Conservation (phyloP, 1,140 invertebrate genomes). For the Limonius californicus region DNA sequence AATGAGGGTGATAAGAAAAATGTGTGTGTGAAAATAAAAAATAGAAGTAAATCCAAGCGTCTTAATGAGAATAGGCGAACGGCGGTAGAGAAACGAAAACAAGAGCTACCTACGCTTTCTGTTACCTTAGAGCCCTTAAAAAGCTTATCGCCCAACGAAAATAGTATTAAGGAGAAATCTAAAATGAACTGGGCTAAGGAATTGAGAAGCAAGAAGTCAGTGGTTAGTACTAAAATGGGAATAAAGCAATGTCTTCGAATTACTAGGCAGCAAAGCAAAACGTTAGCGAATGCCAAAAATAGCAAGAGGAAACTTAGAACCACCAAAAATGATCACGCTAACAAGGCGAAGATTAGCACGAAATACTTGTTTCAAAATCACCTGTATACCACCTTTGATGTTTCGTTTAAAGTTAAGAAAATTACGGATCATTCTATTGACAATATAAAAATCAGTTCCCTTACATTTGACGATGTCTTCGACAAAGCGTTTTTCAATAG, state of each 20-base stretch:
- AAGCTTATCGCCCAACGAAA: too few relatives aligned
- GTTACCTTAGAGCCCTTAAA: too few relatives aligned
- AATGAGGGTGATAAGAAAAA: too few relatives aligned
- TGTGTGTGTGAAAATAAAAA: not conserved
- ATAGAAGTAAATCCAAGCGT: not conserved
- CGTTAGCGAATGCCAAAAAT: conserved; percentile 1
- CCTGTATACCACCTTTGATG: conserved; percentile 43
- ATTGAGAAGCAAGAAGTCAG: conserved; percentile 37
- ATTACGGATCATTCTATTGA: conserved; percentile 48
- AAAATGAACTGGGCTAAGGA: conserved; percentile 30
- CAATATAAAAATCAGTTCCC: conserved; percentile 44
- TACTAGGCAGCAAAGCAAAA: conserved; percentile 31
- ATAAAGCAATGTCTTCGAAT: conserved; percentile 40
- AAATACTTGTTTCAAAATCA: conserved; percentile 22
- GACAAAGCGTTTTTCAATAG: conserved; percentile 58
- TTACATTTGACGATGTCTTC: conserved; percentile 48
- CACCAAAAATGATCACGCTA: not conserved
- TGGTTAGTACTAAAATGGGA: conserved; percentile 42
- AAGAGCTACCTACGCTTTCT: too few relatives aligned
- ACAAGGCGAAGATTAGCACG: not conserved
- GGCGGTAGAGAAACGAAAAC: too few relatives aligned
- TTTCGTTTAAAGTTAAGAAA: conserved; percentile 43
- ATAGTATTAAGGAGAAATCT: conserved; percentile 3
- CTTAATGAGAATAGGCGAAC: too few relatives aligned
- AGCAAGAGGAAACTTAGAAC: not conserved